Percentiles rank a stretch among this genome's conserved stretches.
phyloP scores from a whole-genome alignment of 1,140 invertebrate species.

The Drosophila virilis region DNA sequence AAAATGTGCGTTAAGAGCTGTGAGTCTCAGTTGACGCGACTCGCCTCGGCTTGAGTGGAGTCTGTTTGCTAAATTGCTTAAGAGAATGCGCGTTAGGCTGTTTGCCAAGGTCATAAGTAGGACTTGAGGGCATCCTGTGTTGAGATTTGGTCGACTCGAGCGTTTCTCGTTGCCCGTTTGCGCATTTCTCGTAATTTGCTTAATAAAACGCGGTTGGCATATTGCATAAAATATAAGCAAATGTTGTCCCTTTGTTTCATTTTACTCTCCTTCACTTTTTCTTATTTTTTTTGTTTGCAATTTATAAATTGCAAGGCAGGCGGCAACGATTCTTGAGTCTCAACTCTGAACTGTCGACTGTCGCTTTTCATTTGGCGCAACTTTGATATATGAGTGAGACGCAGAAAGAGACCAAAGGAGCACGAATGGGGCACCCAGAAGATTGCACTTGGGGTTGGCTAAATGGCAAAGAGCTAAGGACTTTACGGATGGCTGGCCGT shows the following conservation, averaged over 20 bases:
- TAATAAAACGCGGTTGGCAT: conserved; percentile 81
- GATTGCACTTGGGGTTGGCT: conserved; percentile 40
- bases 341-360: conserved; percentile 38
- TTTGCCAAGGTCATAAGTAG: conserved; percentile 82
- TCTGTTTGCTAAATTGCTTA: conserved; percentile 80
- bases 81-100: conserved; percentile 70
- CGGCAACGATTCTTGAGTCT: conserved; percentile 37
- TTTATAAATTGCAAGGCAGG: conserved; percentile 69
- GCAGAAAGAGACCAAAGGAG: conserved; percentile 8
- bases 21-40: conserved; percentile 35
- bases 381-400: conserved; percentile 44
- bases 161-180: conserved; percentile 25
- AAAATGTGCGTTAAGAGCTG: conserved; percentile 82
- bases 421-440: conserved; percentile 8
- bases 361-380: conserved; percentile 48
- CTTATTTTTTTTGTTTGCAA: conserved; percentile 43
- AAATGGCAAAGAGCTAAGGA: conserved; percentile 36
- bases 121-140: conserved; percentile 49
- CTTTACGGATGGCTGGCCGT: not conserved
- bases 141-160: conserved; percentile 46
- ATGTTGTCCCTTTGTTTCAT: conserved; percentile 56
- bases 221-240: conserved; percentile 80
- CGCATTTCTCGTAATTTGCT: conserved; percentile 73
- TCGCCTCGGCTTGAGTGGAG: conserved; percentile 43
- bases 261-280: not conserved